phyloP scores from a whole-genome alignment of 2,888 invertebrate genomes.

The Laothoe populi region DNA sequence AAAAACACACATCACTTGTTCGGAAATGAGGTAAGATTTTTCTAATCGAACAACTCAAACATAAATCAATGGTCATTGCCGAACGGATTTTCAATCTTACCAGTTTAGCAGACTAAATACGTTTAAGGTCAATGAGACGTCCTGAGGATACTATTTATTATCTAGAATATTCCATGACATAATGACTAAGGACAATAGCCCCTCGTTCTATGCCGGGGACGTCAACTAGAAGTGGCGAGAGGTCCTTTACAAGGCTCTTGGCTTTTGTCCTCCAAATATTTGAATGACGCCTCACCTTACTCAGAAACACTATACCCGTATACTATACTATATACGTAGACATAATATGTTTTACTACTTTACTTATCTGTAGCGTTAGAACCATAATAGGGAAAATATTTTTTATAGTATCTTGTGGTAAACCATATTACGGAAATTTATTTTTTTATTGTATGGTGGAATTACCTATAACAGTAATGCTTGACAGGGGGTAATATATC shows the following conservation, averaged over 20 bases:
- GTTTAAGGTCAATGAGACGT: no score
- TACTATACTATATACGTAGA: neutral
- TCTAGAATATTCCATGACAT: conserved; percentile 15
- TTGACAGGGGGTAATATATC: neutral
- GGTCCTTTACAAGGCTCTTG: conserved; percentile 50
- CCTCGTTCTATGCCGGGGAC: conserved; percentile 37
- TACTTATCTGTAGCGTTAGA: neutral
- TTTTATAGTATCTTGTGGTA: neutral
- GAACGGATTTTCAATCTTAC: no score
- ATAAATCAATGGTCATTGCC: no score
- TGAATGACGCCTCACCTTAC: conserved; percentile 47
- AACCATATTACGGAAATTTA: neutral
- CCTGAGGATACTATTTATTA: no score
- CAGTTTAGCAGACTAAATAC: no score
- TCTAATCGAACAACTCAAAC: no score
- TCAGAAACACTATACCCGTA: conserved; percentile 29
- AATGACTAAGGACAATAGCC: conserved; percentile 28
- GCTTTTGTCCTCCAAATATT: conserved; percentile 60
- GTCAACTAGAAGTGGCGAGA: conserved; percentile 46
- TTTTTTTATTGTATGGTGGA: no score
- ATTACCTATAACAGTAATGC: no score
- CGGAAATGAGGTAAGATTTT: no score
- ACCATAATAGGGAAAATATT: neutral
- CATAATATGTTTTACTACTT: neutral
- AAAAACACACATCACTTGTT: no score